These are phyloP conservation scores for Thyatira batis DNA, from an alignment of 2,888 invertebrate genomes.

Conservation along the genomic window DNA sequence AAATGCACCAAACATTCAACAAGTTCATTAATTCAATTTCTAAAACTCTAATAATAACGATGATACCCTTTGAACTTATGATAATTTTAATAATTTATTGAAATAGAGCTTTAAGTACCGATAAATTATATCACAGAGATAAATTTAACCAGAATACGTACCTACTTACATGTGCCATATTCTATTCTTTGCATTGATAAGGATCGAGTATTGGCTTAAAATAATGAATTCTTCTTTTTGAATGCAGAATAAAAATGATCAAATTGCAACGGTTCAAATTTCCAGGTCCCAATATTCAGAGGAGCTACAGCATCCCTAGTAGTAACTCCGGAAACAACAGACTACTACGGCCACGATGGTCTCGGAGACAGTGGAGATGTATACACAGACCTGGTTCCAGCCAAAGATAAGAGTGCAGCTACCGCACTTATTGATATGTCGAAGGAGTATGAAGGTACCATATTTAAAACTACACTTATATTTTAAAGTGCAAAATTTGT, in stretches of 20 bases:
- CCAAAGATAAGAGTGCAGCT: constrained; percentile 81
- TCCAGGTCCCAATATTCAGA: constrained; percentile 87
- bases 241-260: too few relatives aligned
- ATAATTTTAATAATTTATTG: background rate
- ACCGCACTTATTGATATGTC: constrained; percentile 83
- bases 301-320: constrained; percentile 82
- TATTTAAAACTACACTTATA: too few relatives aligned
- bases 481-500: too few relatives aligned
- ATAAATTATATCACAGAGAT: background rate
- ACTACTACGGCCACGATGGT: constrained; percentile 86
- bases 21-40: background rate
- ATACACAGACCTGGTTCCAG: constrained; percentile 64
- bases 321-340: constrained; percentile 46
- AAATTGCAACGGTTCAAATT: background rate
- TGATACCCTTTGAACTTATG: background rate
- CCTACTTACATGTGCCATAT: background rate
- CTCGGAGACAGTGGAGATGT: constrained; percentile 84
- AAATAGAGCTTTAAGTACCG: background rate
- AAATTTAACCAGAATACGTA: background rate
- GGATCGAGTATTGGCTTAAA: too few relatives aligned
- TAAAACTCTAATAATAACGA: background rate
- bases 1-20: too few relatives aligned
- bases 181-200: too few relatives aligned
- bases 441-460: constrained; percentile 76
- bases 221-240: too few relatives aligned